These are phyloP conservation scores for Palythoa caribaeorum DNA, from an alignment of 92 coral and sea anemone species.

Conservation along the genomic window DNA sequence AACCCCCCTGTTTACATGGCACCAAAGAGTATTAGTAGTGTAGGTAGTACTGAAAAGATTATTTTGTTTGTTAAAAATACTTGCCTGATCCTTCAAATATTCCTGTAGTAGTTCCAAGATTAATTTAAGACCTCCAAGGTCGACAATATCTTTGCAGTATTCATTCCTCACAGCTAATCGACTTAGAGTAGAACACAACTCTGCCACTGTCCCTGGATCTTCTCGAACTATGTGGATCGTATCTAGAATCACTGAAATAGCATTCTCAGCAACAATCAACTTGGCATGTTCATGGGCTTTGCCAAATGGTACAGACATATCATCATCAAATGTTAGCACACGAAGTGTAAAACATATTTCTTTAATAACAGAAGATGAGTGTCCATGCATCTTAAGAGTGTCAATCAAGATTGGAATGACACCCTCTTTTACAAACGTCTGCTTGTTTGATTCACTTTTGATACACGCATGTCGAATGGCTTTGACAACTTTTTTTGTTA, in stretches of 20 bases:
- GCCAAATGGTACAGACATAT: constrained; percentile 90
- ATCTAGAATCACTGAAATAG: constrained; percentile 67
- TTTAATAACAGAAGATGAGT: constrained; percentile 48
- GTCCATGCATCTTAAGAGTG: constrained; percentile 55
- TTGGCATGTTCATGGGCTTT: constrained; percentile 95
- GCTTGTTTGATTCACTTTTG: constrained; percentile 88
- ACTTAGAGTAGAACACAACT: constrained; percentile 82
- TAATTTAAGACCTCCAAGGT: constrained; percentile 79
- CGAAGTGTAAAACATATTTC: constrained; percentile 80
- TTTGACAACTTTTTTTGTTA: constrained; percentile 56
- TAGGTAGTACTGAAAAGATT: no score
- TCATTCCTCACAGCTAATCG: constrained; percentile 84
- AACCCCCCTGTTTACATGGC: no score
- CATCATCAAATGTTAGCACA: constrained; percentile 88
- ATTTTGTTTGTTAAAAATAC: neutral
- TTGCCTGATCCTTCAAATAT: constrained; percentile 75
- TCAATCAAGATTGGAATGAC: constrained; percentile 71
- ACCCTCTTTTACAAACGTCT: constrained; percentile 76
- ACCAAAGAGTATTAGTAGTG: no score
- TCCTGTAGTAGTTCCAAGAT: constrained; percentile 76
- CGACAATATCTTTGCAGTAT: constrained; percentile 86
- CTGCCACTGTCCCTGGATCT: constrained; percentile 70
- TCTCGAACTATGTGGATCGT: constrained; percentile 48
- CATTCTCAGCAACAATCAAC: constrained; percentile 84
- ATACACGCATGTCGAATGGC: constrained; percentile 66